A percentile compares a stretch with the other conserved stretches of the same genome.
These are phyloP conservation scores for Neodiprion virginianus DNA, from an alignment of 1,140 invertebrate genomes.

Conservation along the genomic window DNA sequence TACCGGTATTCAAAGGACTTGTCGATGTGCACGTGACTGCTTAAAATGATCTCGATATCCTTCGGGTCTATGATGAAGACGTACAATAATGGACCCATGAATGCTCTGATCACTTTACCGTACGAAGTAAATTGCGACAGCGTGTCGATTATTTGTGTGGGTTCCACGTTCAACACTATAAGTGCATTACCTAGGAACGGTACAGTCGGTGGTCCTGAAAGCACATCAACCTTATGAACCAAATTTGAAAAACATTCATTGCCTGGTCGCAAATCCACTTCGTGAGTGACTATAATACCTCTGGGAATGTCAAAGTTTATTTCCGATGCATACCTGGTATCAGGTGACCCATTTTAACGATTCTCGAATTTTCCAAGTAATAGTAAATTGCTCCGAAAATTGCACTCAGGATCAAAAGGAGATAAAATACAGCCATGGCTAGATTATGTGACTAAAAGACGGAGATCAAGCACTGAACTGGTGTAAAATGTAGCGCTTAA, in stretches of 20 bases:
- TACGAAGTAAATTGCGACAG: conserved; percentile 60
- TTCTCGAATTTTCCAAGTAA: conserved; percentile 44
- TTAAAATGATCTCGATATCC: conserved; percentile 75
- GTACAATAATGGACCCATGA: conserved; percentile 71
- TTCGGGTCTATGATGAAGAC: conserved; percentile 70
- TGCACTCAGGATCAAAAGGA: conserved; percentile 8
- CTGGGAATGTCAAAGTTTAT: conserved; percentile 6
- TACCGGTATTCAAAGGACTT: conserved; percentile 72
- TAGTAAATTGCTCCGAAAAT: conserved; percentile 35
- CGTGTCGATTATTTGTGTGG: conserved; percentile 62
- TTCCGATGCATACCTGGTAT: conserved; percentile 44
- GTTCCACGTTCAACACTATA: conserved; percentile 59
- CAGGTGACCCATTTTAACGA: conserved; percentile 45
- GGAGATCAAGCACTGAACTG: no score
- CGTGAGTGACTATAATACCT: conserved; percentile 17
- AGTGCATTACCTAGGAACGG: conserved; percentile 69
- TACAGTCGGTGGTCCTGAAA: conserved; percentile 50
- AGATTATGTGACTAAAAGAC: conserved; percentile 27
- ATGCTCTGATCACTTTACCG: conserved; percentile 66
- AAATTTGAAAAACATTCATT: conserved; percentile 13
- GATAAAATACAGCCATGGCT: conserved; percentile 22
- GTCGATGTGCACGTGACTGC: conserved; percentile 78
- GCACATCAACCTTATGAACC: neutral
- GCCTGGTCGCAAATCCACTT: conserved; percentile 5
- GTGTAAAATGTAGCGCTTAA: no score